Evolutionary conservation across 2,797 vertebrate genomes (phyloP).

Genomic region (Philypnodon macrostomus): DNA sequence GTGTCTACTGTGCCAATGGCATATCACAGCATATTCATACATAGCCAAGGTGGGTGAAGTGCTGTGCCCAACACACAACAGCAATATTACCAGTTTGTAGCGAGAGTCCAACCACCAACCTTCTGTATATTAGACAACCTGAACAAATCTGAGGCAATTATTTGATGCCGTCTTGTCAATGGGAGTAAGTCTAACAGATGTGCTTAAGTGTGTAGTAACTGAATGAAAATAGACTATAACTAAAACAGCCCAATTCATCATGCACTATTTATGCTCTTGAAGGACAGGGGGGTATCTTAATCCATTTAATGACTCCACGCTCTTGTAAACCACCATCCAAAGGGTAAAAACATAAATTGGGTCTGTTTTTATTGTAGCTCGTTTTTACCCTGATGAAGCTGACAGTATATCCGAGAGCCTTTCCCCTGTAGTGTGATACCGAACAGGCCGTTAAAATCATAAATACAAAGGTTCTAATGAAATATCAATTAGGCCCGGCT

Average conservation of each 20-base stretch:
- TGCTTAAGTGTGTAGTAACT: not conserved
- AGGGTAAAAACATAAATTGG: constrained; percentile 74
- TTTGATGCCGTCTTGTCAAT: too few species aligned
- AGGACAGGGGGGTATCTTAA: constrained; percentile 40
- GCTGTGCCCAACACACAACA: too few species aligned
- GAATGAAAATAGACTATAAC: not conserved
- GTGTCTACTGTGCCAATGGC: too few species aligned
- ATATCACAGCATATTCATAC: too few species aligned
- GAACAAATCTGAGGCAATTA: too few species aligned
- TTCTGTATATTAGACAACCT: too few species aligned
- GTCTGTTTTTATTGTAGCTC: constrained; percentile 62
- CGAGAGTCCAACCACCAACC: too few species aligned
- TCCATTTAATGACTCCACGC: constrained; percentile 60
- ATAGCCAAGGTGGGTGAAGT: too few species aligned
- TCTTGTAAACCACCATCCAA: constrained; percentile 68
- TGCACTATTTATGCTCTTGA: constrained; percentile 21
- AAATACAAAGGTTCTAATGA: constrained; percentile 76
- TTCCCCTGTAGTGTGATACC: constrained; percentile 41
- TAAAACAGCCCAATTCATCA: constrained; percentile 11
- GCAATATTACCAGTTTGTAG: too few species aligned
- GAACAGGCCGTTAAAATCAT: constrained; percentile 70
- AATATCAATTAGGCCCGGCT: constrained; percentile 76
- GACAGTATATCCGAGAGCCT: constrained; percentile 57
- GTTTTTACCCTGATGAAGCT: constrained; percentile 49
- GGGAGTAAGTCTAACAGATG: too few species aligned